Percentiles rank a stretch among this genome's conserved stretches.
Evolutionary conservation across 2,797 vertebrate genomes (phyloP).

Genomic region (Rhincodon typus): DNA sequence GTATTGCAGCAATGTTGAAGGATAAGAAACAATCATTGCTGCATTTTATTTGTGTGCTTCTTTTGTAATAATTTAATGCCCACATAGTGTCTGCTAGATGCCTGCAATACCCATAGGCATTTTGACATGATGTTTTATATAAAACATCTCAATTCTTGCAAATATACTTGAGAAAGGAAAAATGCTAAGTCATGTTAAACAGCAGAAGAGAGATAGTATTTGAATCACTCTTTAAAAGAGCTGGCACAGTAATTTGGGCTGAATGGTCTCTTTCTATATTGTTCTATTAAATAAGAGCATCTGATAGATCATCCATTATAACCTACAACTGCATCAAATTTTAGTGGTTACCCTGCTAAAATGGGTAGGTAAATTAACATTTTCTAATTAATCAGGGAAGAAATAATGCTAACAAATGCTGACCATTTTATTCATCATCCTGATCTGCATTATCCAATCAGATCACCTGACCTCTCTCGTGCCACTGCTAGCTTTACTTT

Average conservation of each 20-base stretch:
- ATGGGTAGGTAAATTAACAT: background rate
- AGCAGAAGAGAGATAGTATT: background rate
- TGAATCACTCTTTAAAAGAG: background rate
- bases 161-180: background rate
- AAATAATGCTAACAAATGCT: background rate
- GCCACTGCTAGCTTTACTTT: background rate
- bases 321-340: background rate
- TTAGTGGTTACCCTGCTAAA: background rate
- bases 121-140: background rate
- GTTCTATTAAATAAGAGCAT: background rate
- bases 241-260: background rate
- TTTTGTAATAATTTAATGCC: background rate
- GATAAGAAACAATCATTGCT: background rate
- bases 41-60: too few species aligned
- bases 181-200: background rate
- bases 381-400: background rate
- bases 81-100: background rate
- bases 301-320: background rate
- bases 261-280: background rate
- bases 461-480: background rate
- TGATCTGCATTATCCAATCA: background rate
- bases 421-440: constrained; percentile 18
- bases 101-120: background rate
- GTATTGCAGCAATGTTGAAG: background rate
- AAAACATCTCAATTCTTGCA: background rate